Percentiles rank a stretch among this genome's conserved stretches.
Conservation (phyloP, 2,888 invertebrate species). For the Drosophila incognita region DNA sequence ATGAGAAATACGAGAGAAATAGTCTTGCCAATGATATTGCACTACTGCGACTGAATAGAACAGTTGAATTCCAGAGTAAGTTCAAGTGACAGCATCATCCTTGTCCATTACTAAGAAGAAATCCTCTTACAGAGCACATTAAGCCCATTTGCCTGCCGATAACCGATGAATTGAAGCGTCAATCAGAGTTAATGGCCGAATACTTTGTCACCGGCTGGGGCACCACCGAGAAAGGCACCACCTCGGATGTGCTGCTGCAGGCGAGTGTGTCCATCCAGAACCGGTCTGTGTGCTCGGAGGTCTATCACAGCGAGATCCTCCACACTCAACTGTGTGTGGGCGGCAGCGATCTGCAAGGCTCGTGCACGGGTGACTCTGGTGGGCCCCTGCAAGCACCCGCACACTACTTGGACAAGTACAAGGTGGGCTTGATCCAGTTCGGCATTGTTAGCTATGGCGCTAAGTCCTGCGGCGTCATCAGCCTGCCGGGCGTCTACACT, state of each 20-base stretch:
- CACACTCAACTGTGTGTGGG: constrained; percentile 86
- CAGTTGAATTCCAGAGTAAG: constrained; percentile 68
- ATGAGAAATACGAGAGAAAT: constrained; percentile 59
- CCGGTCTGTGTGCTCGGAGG: constrained; percentile 49
- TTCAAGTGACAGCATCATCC: neutral
- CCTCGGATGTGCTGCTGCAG: constrained; percentile 72
- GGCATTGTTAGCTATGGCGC: constrained; percentile 89
- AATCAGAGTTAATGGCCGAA: constrained; percentile 47
- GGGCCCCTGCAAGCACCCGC: constrained; percentile 75
- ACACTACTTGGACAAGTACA: constrained; percentile 49
- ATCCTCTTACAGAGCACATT: constrained; percentile 59
- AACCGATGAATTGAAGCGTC: constrained; percentile 56
- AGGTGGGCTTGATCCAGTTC: constrained; percentile 72
- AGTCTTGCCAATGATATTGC: constrained; percentile 72
- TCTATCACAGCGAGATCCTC: constrained; percentile 54
- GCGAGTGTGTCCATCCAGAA: constrained; percentile 66
- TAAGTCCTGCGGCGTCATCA: constrained; percentile 86
- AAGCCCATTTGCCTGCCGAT: constrained; percentile 77
- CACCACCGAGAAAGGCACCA: constrained; percentile 72
- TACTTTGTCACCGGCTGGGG: constrained; percentile 79
- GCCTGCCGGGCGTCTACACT: constrained; percentile 86
- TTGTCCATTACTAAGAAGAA: neutral
- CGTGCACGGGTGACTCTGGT: constrained; percentile 81
- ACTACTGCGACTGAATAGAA: constrained; percentile 64
- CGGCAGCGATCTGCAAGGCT: constrained; percentile 71